Evolutionary conservation across 2,888 invertebrate species (phyloP).

Genomic region (Disparrhopalites patrizii): DNA sequence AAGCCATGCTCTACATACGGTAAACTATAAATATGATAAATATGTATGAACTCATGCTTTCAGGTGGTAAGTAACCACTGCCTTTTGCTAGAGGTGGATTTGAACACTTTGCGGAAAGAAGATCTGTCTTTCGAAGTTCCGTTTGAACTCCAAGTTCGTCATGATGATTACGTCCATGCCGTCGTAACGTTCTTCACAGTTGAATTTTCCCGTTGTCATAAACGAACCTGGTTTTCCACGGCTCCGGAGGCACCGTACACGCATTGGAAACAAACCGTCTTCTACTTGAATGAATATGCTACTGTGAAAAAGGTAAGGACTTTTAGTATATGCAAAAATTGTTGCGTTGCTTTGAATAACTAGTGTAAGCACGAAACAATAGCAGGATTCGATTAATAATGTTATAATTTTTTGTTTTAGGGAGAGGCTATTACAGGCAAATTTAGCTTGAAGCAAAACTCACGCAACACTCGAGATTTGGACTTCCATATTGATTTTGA

Average conservation of each 20-base stretch:
- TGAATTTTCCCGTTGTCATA: constrained; percentile 99
- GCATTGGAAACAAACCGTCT: constrained; percentile 99
- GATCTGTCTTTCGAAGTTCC: constrained; percentile 89
- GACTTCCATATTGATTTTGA: constrained; percentile 91
- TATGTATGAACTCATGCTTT: background rate
- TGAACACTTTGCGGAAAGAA: constrained; percentile 93
- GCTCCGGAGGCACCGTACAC: constrained; percentile 97
- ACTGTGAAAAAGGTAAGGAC: constrained; percentile 76
- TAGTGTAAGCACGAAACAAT: too few species aligned
- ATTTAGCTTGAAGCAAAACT: constrained; percentile 93
- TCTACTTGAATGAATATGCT: constrained; percentile 95
- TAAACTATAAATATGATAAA: background rate
- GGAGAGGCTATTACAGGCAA: constrained; percentile 84
- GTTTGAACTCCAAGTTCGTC: constrained; percentile 69
- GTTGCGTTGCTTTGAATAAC: background rate
- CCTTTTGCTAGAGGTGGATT: constrained; percentile 93
- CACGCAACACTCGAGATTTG: constrained; percentile 91
- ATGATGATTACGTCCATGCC: constrained; percentile 96
- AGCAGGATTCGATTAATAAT: background rate
- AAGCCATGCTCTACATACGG: background rate
- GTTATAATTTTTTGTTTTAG: constrained; percentile 28
- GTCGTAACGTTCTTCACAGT: constrained; percentile 98
- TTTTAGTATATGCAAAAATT: too few species aligned
- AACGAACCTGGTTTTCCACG: constrained; percentile 95
- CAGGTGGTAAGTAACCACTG: constrained; percentile 93